Evolutionary conservation across 1,140 invertebrate species (phyloP), one percentile per base, ranked within the genome.

Genomic region (Patella vulgata): DNA sequence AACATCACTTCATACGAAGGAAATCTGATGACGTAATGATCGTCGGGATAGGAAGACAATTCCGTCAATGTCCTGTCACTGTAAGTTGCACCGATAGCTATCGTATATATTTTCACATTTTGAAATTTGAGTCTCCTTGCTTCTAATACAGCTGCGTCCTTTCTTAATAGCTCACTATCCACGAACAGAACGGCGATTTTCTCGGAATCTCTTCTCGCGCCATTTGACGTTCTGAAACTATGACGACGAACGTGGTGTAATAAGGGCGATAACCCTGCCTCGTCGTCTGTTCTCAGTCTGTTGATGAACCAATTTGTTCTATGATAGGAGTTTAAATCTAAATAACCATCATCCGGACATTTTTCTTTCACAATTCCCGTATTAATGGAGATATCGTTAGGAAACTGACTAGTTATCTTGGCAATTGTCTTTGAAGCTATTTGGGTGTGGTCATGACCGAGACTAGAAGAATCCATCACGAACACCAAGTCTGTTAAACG

Each of bases 101-200:
- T 36, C 17, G 40, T 36, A 54, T 36, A 40, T 19, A 54, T 9
- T 40, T 40, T 36, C 21, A 54, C 36, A n/a, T 54, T 54, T 21
- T 36, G 36, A 25, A 42, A 54, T 54, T 54, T 54, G 8, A 33
- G 17, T 40, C 52, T 30, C 33, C 27, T 40, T 39, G 52, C 30
- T 27, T 54, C 52, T 21, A 54, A 33, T 23, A 54, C 17, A 14
- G 52, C 25, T 2, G n/a, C 31, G 14, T 25, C 27, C 9, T 30
- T 23, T 39, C 40, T 39, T 11, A 36, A 36, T 11, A 54, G 52
- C 40, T 40, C 21, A 36, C 36, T 33, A 27, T 54, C 52, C 17
- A 54, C 52, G 40, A 54, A 54, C 12, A 54, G n/a, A n/a, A 54
- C 52, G 11, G 33, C 52, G 19, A 40, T 54, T 40, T 54, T 54